These are phyloP conservation scores for Argyresthia goedartella DNA, from an alignment of 2,888 invertebrate genomes.

Conservation along the genomic window DNA sequence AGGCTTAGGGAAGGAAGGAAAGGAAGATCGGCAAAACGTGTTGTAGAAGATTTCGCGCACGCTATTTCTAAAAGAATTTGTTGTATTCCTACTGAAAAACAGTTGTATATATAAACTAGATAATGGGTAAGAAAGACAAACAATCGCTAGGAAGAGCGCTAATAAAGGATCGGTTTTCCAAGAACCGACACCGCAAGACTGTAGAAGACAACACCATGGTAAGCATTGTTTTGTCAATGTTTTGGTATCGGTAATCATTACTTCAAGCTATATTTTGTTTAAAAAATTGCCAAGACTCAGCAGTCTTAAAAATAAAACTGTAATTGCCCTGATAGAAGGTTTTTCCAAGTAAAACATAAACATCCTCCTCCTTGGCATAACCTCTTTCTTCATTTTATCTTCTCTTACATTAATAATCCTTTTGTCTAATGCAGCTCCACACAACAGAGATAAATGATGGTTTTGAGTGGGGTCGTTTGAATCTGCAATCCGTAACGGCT, in stretches of 20 bases:
- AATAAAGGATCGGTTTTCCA: conserved; percentile 82
- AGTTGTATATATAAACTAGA: background rate
- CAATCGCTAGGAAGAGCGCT: conserved; percentile 76
- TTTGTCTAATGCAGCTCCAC: conserved; percentile 72
- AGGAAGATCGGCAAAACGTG: too few relatives aligned
- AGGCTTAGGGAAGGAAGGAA: too few relatives aligned
- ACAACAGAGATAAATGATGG: conserved; percentile 92
- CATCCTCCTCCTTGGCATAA: background rate
- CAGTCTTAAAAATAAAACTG: background rate
- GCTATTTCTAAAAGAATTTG: too few relatives aligned
- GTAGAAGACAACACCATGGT: conserved; percentile 83
- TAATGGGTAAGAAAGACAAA: conserved; percentile 83
- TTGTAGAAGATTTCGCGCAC: too few relatives aligned
- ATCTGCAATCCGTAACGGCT: conserved; percentile 93
- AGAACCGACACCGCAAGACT: conserved; percentile 72
- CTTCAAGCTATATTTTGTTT: background rate
- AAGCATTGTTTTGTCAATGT: conserved; percentile 19
- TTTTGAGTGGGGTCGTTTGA: conserved; percentile 90
- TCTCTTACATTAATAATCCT: conserved; percentile 2
- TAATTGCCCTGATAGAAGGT: too few relatives aligned
- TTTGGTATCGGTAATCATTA: background rate
- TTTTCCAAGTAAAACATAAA: too few relatives aligned
- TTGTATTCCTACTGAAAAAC: too few relatives aligned
- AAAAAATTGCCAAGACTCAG: background rate
- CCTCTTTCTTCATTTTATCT: background rate